phyloP scores from a whole-genome alignment of 2,113 vertebrate genomes.

The Gallinago paraguaiae region DNA sequence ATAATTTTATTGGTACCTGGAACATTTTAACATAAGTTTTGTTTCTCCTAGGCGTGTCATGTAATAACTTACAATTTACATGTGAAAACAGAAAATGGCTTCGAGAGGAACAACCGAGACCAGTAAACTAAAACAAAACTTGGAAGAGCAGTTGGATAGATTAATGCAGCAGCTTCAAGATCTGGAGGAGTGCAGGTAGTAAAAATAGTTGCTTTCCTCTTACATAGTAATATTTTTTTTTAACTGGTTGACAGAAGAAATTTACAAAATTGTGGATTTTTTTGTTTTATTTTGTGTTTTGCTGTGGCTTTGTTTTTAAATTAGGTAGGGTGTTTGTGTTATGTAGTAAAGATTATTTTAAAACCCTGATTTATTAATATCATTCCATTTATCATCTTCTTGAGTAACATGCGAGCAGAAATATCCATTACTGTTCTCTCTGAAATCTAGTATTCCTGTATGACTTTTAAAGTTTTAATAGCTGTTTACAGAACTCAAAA shows the following conservation, averaged over 20 bases:
- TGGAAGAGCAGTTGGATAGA: slow-evolving; percentile 96
- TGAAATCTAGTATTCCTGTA: background rate
- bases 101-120: slow-evolving; percentile 95
- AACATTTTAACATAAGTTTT: background rate
- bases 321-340: background rate
- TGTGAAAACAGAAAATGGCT: slow-evolving; percentile 82
- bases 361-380: background rate
- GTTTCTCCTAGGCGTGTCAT: slow-evolving; percentile 29
- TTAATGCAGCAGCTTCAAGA: slow-evolving; percentile 97
- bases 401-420: background rate
- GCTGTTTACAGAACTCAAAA: background rate
- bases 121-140: slow-evolving; percentile 91
- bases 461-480: background rate
- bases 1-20: background rate
- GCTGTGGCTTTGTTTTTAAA: background rate
- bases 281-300: background rate
- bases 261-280: background rate
- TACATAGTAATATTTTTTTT: background rate
- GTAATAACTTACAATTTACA: slow-evolving; percentile 43
- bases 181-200: slow-evolving; percentile 95
- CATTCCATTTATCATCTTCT: background rate
- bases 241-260: background rate
- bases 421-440: background rate
- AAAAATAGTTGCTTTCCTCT: background rate
- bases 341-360: background rate